phyloP scores from a whole-genome alignment of 2,113 vertebrate genomes.

The Nipponia nippon region DNA sequence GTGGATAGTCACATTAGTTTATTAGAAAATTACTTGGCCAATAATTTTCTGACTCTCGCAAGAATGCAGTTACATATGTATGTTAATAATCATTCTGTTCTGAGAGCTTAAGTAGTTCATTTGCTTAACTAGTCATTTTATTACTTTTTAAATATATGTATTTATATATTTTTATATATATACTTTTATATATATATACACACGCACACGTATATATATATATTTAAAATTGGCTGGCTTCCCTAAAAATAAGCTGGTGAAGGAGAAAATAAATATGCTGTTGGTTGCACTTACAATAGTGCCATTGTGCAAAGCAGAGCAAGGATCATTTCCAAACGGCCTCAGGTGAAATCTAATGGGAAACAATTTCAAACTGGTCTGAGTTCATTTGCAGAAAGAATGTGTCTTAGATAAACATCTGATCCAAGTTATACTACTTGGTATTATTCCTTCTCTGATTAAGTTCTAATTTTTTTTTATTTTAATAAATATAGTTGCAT shows the following conservation, averaged over 20 bases:
- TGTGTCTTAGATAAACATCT: constrained; percentile 77
- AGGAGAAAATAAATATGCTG: constrained; percentile 71
- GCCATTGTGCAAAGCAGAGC: constrained; percentile 69
- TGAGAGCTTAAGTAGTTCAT: constrained; percentile 32
- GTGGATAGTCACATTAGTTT: background rate
- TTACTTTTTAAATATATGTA: too few species aligned
- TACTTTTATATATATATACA: too few species aligned
- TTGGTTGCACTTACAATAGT: constrained; percentile 70
- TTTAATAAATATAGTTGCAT: constrained; percentile 65
- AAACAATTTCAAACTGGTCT: constrained; percentile 73
- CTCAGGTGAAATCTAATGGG: constrained; percentile 78
- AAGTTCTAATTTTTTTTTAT: constrained; percentile 56
- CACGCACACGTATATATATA: background rate
- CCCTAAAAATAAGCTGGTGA: constrained; percentile 61
- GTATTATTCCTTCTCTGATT: constrained; percentile 69
- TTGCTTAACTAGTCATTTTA: constrained; percentile 53
- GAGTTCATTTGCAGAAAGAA: constrained; percentile 71
- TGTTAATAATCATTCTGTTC: background rate
- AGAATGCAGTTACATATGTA: background rate
- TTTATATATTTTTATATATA: background rate
- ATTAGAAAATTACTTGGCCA: background rate
- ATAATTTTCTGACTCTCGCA: background rate
- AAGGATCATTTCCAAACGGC: constrained; percentile 73
- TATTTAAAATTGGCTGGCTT: constrained; percentile 40
- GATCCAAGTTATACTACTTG: constrained; percentile 71